Base-by-base conservation (phyloP, 2,113 vertebrate species). In the Vombatus ursinus region DNA sequence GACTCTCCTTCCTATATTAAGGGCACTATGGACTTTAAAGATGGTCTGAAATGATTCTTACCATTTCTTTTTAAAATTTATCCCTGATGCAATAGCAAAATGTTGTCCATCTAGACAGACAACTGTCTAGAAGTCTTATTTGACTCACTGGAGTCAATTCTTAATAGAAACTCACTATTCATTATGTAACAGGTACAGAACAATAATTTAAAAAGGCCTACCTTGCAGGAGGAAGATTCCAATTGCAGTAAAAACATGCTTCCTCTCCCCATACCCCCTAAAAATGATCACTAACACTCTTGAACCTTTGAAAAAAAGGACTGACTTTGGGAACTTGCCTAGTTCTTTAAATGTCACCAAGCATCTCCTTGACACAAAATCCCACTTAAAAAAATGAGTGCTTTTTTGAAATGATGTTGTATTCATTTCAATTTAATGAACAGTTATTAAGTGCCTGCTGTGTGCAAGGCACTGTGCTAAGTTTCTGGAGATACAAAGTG, bases 51-150 rank as follows among this genome's bases (percentile, higher is more conserved):
- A 68, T 52, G 77, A 3, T 14, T 10, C 25, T 48, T 54, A 48
- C 19, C 92, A 50, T 23, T 94, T 92, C 89, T 91, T 90, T 77
- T 95, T 50, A 68, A 95, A 52, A n/a, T 50, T 48, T 90, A 23
- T 94, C 53, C 90, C 50, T 95, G 89, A 52, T 93, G 1, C 37
- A 84, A 84, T 44, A 44, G n/a, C 37, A 84, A 84, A 84, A 44
- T 44, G 0, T 84, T 77, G 14, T 84, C 11, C 22, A 22, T 84
- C 68, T 84, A 44, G n/a, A 84, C 6, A 44, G 68, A 84, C 37
- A 84, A 84, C 6, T 44, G 2, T 44, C 19, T 84, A 84, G n/a
- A 84, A 44, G 37, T 84, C 68, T 84, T 44, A 84, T 84, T 84
- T 84, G n/a, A 44, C 68, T 84, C 28, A n/a, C 44, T 84, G 37